Percentiles rank a stretch among this genome's conserved stretches.
Conservation (phyloP, 2,797 vertebrate species). For the Helicolenus hilgendorfi region DNA sequence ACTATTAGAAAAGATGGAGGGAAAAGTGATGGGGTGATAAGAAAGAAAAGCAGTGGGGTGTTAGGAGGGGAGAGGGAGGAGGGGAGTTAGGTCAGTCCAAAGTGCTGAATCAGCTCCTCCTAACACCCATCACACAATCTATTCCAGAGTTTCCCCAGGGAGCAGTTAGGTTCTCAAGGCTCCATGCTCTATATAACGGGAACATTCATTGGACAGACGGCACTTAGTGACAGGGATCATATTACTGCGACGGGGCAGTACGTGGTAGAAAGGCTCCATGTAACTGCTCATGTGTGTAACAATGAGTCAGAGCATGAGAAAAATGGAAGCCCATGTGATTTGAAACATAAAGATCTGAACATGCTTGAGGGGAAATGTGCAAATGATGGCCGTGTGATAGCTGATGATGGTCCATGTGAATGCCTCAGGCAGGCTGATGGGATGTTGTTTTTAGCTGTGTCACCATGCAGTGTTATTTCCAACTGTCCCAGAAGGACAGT, state of each 20-base stretch:
- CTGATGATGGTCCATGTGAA: background rate
- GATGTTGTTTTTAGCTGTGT: constrained; percentile 38
- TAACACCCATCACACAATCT: constrained; percentile 62
- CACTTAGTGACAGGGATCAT: constrained; percentile 62
- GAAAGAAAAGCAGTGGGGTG: constrained; percentile 6
- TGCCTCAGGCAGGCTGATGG: background rate
- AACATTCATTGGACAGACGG: constrained; percentile 58
- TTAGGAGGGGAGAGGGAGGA: background rate
- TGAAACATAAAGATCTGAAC: background rate
- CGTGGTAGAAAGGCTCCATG: constrained; percentile 16
- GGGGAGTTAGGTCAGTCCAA: constrained; percentile 30
- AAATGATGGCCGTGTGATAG: background rate
- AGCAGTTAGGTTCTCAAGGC: constrained; percentile 68
- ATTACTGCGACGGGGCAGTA: constrained; percentile 52
- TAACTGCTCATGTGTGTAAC: constrained; percentile 28
- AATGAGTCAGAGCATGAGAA: constrained; percentile 30
- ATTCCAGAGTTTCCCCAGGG: constrained; percentile 77
- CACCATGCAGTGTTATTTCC: constrained; percentile 19
- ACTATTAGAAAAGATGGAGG: constrained; percentile 35
- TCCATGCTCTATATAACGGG: constrained; percentile 69
- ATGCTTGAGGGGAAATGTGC: background rate
- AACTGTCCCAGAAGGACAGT: constrained; percentile 15
- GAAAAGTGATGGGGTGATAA: constrained; percentile 56
- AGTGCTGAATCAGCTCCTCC: constrained; percentile 79
- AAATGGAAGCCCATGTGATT: background rate